Evolutionary conservation across 2,888 invertebrate species (phyloP).

Genomic region (Diadegma fenestrale): DNA sequence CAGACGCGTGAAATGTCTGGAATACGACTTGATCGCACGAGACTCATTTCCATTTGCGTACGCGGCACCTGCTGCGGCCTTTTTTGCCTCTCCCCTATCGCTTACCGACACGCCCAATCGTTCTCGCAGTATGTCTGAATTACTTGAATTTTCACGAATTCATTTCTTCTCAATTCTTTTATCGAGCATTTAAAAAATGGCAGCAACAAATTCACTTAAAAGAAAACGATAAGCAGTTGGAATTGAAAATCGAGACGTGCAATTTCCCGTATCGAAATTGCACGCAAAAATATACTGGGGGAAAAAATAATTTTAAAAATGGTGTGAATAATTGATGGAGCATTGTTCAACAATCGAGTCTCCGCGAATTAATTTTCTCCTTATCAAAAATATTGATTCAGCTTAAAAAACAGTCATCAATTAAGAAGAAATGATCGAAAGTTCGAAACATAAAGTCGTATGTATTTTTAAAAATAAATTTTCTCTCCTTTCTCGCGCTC

Average conservation of each 20-base stretch:
- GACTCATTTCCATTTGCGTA: constrained; percentile 31
- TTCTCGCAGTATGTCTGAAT: constrained; percentile 31
- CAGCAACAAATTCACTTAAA: not conserved
- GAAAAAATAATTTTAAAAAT: not conserved
- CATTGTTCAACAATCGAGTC: not conserved
- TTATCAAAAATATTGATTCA: constrained; percentile 1
- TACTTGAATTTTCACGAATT: not conserved
- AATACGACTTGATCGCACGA: constrained; percentile 63
- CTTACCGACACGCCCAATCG: constrained; percentile 38
- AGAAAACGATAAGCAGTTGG: not conserved
- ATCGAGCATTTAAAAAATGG: not conserved
- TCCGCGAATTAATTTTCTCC: not conserved
- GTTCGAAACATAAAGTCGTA: constrained; percentile 18
- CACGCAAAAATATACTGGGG: not conserved
- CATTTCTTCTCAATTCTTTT: not conserved
- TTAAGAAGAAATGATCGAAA: not conserved
- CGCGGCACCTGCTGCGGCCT: constrained; percentile 48
- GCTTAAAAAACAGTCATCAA: constrained; percentile 1
- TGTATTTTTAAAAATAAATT: not conserved
- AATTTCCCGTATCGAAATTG: not conserved
- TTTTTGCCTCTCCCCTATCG: constrained; percentile 3
- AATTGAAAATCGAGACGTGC: not conserved
- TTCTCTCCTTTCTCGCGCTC: not conserved
- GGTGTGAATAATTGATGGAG: not conserved
- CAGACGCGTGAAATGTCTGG: constrained; percentile 59